Evolutionary conservation across 2,797 vertebrate genomes (phyloP).

Genomic region (Melanotaenia trifasciata): DNA sequence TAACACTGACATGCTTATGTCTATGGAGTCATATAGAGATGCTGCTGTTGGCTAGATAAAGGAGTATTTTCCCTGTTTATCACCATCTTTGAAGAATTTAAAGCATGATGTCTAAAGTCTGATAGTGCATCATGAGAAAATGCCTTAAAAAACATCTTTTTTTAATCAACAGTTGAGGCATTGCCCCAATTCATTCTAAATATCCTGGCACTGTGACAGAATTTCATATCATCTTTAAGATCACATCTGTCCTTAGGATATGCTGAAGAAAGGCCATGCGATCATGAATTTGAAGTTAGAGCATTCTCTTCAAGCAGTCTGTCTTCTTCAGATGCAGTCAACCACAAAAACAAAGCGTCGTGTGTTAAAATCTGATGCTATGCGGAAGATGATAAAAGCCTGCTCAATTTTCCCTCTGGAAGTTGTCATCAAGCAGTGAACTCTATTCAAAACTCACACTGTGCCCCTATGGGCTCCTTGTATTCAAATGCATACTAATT

Average conservation of each 20-base stretch:
- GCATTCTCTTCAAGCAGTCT: slow-evolving; percentile 42
- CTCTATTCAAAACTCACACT: slow-evolving; percentile 16
- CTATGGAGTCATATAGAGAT: slow-evolving; percentile 14
- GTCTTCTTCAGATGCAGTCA: slow-evolving; percentile 33
- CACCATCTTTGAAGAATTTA: slow-evolving; percentile 22
- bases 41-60: slow-evolving; percentile 59
- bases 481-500: slow-evolving; percentile 28
- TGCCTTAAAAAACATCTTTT: not conserved
- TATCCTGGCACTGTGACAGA: slow-evolving; percentile 20
- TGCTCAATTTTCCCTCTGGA: slow-evolving; percentile 28
- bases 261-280: slow-evolving; percentile 26
- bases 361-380: slow-evolving; percentile 46
- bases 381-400: slow-evolving; percentile 45
- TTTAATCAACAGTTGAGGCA: slow-evolving; percentile 17
- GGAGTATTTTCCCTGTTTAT: slow-evolving; percentile 33
- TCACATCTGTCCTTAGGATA: slow-evolving; percentile 54
- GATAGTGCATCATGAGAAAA: slow-evolving; percentile 48
- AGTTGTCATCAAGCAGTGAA: slow-evolving; percentile 27
- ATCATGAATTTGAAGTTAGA: slow-evolving; percentile 41
- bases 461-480: slow-evolving; percentile 33
- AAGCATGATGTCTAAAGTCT: slow-evolving; percentile 44
- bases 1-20: slow-evolving; percentile 32
- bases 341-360: slow-evolving; percentile 32
- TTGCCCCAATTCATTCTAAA: slow-evolving; percentile 34
- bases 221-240: slow-evolving; percentile 56